Conservation (phyloP, 2,797 vertebrate genomes). For the Rhyacichthys aspro region DNA sequence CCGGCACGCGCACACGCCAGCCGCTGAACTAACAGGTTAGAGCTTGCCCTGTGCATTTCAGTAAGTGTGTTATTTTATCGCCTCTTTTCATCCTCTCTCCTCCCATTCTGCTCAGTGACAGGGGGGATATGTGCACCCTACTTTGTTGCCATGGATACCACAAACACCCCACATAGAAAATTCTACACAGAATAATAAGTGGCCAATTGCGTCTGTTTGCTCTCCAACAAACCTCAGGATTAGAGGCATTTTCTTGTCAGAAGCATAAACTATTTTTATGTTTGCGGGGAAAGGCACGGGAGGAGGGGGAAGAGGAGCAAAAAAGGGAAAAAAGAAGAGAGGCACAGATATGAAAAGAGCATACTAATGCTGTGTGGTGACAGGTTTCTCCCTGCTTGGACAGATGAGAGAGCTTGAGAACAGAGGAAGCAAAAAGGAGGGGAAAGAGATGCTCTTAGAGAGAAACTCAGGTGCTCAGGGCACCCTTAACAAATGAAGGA, state of each 20-base stretch:
- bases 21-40: slow-evolving; percentile 66
- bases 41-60: slow-evolving; percentile 64
- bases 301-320: not conserved
- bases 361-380: slow-evolving; percentile 77
- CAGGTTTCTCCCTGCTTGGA: slow-evolving; percentile 61
- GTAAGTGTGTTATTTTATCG: slow-evolving; percentile 77
- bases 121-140: slow-evolving; percentile 69
- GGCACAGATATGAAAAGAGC: slow-evolving; percentile 76
- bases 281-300: slow-evolving; percentile 49
- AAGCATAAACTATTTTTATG: slow-evolving; percentile 82
- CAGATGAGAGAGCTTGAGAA: slow-evolving; percentile 65
- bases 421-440: slow-evolving; percentile 36
- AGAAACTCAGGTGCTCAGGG: slow-evolving; percentile 64
- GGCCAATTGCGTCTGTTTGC: slow-evolving; percentile 79
- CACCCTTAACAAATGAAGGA: slow-evolving; percentile 63
- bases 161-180: slow-evolving; percentile 82
- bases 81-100: slow-evolving; percentile 68
- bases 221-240: slow-evolving; percentile 80
- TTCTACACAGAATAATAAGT: slow-evolving; percentile 83
- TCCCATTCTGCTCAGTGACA: slow-evolving; percentile 64
- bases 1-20: slow-evolving; percentile 38
- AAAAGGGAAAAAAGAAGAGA: slow-evolving; percentile 15
- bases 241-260: slow-evolving; percentile 83
- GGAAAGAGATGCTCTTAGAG: slow-evolving; percentile 53
- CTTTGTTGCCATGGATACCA: slow-evolving; percentile 84